These are phyloP conservation scores for Troilus luridus DNA, from an alignment of 2,888 invertebrate genomes.

Conservation along the genomic window DNA sequence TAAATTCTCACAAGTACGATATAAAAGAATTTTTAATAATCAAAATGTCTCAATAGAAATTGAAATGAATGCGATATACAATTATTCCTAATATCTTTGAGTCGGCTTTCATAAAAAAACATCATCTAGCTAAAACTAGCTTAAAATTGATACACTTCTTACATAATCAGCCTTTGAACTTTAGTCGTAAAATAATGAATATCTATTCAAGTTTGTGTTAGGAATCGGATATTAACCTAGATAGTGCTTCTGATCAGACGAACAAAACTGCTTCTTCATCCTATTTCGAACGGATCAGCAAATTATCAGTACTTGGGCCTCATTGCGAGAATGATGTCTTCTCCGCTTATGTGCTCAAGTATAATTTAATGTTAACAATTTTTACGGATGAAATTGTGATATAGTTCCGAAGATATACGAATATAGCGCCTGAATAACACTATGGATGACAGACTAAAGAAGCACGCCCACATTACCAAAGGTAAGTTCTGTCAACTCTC, in stretches of 20 bases:
- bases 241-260: neutral
- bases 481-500: neutral
- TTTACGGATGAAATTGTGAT: neutral
- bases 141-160: neutral
- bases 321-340: constrained; percentile 31
- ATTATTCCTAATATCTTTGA: no score
- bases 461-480: neutral
- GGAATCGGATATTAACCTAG: constrained; percentile 17
- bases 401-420: neutral
- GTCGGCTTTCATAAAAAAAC: no score
- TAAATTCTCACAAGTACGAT: no score
- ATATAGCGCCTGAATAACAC: neutral
- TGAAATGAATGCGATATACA: no score
- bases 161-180: neutral
- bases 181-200: neutral
- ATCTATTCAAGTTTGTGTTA: neutral
- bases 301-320: neutral
- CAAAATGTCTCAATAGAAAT: no score
- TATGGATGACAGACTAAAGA: neutral
- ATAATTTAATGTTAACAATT: neutral
- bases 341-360: neutral
- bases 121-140: neutral
- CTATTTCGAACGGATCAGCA: constrained; percentile 30
- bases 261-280: constrained; percentile 35
- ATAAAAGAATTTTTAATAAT: no score